phyloP scores from a whole-genome alignment of 2,797 vertebrate species.

The Myotis vivesi region DNA sequence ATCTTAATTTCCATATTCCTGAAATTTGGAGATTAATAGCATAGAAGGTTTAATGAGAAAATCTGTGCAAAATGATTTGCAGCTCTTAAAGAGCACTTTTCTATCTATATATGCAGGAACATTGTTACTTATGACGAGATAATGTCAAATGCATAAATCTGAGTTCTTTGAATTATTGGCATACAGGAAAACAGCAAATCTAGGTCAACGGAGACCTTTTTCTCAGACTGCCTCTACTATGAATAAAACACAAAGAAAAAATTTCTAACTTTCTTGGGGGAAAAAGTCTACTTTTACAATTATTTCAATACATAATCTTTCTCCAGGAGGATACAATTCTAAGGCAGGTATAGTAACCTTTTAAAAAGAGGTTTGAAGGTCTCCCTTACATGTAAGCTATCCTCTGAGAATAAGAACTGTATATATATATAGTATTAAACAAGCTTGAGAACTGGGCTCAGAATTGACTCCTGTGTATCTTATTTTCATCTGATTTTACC shows the following conservation, averaged over 20 bases:
- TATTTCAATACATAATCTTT: slow-evolving; percentile 56
- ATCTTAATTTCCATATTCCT: slow-evolving; percentile 32
- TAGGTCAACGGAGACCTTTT: slow-evolving; percentile 61
- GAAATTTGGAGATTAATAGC: slow-evolving; percentile 53
- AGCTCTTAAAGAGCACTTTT: slow-evolving; percentile 52
- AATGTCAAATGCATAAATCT: slow-evolving; percentile 68
- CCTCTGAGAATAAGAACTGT: not conserved
- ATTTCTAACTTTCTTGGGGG: slow-evolving; percentile 46
- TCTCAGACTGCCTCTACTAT: slow-evolving; percentile 42
- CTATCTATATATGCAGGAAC: slow-evolving; percentile 41
- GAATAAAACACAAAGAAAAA: slow-evolving; percentile 63
- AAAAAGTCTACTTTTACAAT: slow-evolving; percentile 57
- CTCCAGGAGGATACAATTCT: slow-evolving; percentile 17
- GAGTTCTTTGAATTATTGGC: slow-evolving; percentile 66
- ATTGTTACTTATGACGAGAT: slow-evolving; percentile 69
- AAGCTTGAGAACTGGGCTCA: not conserved
- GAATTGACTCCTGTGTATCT: slow-evolving; percentile 20
- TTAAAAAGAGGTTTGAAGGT: not conserved
- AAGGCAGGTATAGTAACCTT: not conserved
- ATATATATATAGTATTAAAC: not conserved
- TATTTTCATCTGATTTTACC: slow-evolving; percentile 46
- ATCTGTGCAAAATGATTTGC: slow-evolving; percentile 47
- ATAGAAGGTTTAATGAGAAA: slow-evolving; percentile 62
- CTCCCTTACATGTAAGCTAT: slow-evolving; percentile 3
- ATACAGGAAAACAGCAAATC: slow-evolving; percentile 62